Evolutionary conservation across 2,113 vertebrate species (phyloP).

Genomic region (Peucedramus taeniatus): DNA sequence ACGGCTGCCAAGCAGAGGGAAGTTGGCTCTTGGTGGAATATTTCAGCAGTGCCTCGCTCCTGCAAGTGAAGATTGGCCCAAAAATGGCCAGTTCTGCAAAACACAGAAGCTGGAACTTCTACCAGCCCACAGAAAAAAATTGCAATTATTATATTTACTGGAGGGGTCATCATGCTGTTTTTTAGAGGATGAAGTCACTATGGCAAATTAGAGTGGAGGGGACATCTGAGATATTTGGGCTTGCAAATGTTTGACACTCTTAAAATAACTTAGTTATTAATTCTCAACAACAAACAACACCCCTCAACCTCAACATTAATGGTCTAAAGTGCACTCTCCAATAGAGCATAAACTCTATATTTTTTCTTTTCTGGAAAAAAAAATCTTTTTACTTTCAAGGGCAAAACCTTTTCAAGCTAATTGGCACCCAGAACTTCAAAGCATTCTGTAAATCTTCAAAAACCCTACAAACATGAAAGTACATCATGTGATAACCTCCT

Average conservation of each 20-base stretch:
- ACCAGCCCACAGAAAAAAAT: neutral
- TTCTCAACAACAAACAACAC: neutral
- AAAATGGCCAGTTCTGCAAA: neutral
- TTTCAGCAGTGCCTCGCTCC: neutral
- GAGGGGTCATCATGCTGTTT: neutral
- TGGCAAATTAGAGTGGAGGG: neutral
- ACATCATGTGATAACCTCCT: neutral
- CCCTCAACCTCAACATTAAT: neutral
- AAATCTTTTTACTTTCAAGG: neutral
- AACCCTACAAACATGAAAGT: neutral
- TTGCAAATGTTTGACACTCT: neutral
- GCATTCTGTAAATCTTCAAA: neutral
- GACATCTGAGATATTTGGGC: neutral
- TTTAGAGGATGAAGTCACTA: neutral
- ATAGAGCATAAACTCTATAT: neutral
- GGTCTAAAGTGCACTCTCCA: neutral
- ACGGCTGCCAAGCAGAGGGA: neutral
- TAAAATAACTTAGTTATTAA: neutral
- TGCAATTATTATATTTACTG: neutral
- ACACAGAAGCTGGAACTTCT: neutral
- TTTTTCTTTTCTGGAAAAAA: neutral
- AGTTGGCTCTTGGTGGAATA: neutral
- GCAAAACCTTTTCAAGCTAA: neutral
- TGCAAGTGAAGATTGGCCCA: neutral
- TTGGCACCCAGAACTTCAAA: conserved; percentile 7